phyloP scores from a whole-genome alignment of 2,113 vertebrate species.

The Pionites leucogaster region DNA sequence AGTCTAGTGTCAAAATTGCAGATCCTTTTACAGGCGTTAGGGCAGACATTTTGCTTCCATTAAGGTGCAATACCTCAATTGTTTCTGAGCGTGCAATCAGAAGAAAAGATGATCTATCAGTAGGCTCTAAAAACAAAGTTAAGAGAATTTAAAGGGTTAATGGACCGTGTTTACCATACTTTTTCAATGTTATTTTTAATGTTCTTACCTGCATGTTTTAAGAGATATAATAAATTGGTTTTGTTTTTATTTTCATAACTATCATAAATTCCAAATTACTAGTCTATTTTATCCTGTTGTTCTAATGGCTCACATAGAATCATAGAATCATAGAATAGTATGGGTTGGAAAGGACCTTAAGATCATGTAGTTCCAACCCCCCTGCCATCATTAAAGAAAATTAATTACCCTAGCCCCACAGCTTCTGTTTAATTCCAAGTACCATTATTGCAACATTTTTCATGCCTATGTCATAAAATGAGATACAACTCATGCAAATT shows the following conservation, averaged over 20 bases:
- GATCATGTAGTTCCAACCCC: too few species aligned
- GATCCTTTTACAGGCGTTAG: slow-evolving; percentile 77
- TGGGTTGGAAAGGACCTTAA: too few species aligned
- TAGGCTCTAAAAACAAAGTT: slow-evolving; percentile 78
- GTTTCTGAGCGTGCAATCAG: slow-evolving; percentile 82
- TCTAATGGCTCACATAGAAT: background rate
- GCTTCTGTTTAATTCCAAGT: slow-evolving; percentile 32
- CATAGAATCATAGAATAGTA: too few species aligned
- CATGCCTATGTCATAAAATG: slow-evolving; percentile 1
- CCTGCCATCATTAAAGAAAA: slow-evolving; percentile 23
- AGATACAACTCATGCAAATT: slow-evolving; percentile 34
- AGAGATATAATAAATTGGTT: background rate
- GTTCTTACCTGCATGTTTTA: background rate
- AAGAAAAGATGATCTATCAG: slow-evolving; percentile 85
- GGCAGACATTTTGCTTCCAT: slow-evolving; percentile 83
- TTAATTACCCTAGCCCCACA: slow-evolving; percentile 13
- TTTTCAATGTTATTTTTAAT: background rate
- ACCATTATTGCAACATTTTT: slow-evolving; percentile 47
- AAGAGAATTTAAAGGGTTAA: background rate
- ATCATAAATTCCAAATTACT: slow-evolving; percentile 6
- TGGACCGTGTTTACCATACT: background rate
- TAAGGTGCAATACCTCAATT: slow-evolving; percentile 83
- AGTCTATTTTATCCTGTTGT: background rate
- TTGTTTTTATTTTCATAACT: slow-evolving; percentile 19
- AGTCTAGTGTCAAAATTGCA: slow-evolving; percentile 85